Evolutionary conservation across 2,888 invertebrate species (phyloP), one percentile per base, ranked within the genome.

Genomic region (Megalurothrips usitatus): DNA sequence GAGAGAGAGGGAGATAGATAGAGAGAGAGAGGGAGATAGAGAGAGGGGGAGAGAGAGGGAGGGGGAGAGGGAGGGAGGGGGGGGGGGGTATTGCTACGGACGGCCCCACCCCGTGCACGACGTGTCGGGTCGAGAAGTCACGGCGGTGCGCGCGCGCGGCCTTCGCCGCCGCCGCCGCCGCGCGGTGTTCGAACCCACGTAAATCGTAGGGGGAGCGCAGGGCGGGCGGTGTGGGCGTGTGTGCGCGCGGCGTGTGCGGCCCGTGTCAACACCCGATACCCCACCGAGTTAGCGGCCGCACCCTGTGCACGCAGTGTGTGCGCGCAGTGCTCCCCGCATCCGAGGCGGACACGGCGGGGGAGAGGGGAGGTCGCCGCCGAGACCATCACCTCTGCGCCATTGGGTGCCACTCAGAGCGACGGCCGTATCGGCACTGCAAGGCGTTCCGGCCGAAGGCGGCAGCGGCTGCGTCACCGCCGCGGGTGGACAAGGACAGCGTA

Each of bases 71-170:
- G 52, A 52, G 52, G 17, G 52, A 52, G 58, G n/a, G 58, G 14
- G 58, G n/a, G 14, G n/a, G 11, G n/a, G 58, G 1, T 19, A 2
- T 10, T 52, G 12, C 52, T 52, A 2, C 52, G 52, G 52, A 52
- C 68, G 26, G 58, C 68, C 23, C 68, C 68, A 26, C 68, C 68
- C 63, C 68, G 34, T 43, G 34, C 23, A 75, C 23, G 68, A 75
- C 68, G 68, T 75, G 68, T 75, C 26, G 68, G 68, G 68, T 75
- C 68, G 68, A 75, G 12, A 75, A 75, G 68, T 26, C 68, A 75
- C 68, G 8, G 68, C 58, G 52, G 2, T 52, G 52, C 52, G 52
- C 6, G 14, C 58, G 19, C 17, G 58, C 14, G 14, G 58, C 58
- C 49, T 14, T n/a, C 9, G 49, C 49, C 49, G 49, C 49, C 9